Evolutionary conservation across 2,888 invertebrate genomes (phyloP), one percentile per base, ranked within the genome.

Genomic region (Synergus itoensis): DNA sequence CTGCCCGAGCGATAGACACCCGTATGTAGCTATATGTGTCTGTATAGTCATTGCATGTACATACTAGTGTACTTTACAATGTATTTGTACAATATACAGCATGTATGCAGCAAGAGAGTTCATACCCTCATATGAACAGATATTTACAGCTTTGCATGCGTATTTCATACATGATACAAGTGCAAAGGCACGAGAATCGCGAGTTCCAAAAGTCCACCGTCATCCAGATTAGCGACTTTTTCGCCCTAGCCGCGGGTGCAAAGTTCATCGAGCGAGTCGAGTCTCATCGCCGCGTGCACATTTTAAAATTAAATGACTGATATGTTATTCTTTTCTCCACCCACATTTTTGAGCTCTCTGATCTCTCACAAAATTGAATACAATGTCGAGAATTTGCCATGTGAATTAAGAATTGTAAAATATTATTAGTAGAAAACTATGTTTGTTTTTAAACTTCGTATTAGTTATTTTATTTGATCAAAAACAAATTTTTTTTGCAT

Each of bases 151-250:
- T 36, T 36, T 28, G 14, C 53, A 60, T 21, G 11, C 21, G 60
- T 40, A n/a, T 40, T 40, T 64, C 28, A 28, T 40, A 36, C 8
- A 16, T 41, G 8, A 28, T 40, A 36, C 8, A 16, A 41, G 8
- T 64, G 5, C 21, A 45, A 67, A 67, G 67, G 12, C 41, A 18
- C 40, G 67, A 45, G 67, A 67, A 41, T 8, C 43, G n/a, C 9
- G 67, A 18, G 12, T 45, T 73, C 36, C 73, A 73, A 53, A 73
- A 73, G 73, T 73, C 73, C 73, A 73, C 28, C n/a, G 36, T 73
- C 73, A 53, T 73, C 28, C 48, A 53, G 73, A 73, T 73, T 73
- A 73, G 73, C n/a, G 48, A 73, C n/a, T 73, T 73, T 73, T 73
- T 48, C 53, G 73, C n/a, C 73, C 73, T 48, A 48, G 73, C 16